phyloP scores from a whole-genome alignment of 2,888 invertebrate genomes.

The Mesochorus sp. region DNA sequence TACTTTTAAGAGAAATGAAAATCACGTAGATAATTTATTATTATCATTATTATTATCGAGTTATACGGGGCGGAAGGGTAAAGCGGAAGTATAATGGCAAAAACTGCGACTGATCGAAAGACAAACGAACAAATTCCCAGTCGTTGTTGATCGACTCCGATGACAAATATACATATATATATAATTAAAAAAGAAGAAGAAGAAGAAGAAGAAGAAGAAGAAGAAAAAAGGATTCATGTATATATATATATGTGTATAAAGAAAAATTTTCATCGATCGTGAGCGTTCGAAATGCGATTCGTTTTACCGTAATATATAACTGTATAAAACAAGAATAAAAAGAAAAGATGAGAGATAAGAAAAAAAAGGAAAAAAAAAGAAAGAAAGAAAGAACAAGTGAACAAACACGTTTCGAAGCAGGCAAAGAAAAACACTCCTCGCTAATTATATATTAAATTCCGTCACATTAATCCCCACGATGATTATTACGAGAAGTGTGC shows the following conservation, averaged over 20 bases:
- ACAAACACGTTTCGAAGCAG: slow-evolving; percentile 7
- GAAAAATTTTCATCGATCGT: slow-evolving; percentile 28
- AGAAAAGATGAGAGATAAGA: neutral
- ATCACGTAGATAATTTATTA: slow-evolving; percentile 81
- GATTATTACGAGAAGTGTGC: no score
- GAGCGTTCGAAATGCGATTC: slow-evolving; percentile 49
- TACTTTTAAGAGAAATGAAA: slow-evolving; percentile 70
- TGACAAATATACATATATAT: slow-evolving; percentile 36
- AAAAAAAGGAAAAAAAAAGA: neutral
- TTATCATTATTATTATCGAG: slow-evolving; percentile 78
- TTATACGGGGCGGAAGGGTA: slow-evolving; percentile 56
- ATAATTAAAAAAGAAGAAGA: no score
- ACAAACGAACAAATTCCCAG: slow-evolving; percentile 30
- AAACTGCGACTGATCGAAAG: slow-evolving; percentile 33
- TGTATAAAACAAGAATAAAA: slow-evolving; percentile 19
- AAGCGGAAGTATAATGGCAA: slow-evolving; percentile 43
- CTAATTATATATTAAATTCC: neutral
- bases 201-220: slow-evolving; percentile 8
- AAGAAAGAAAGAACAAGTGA: neutral
- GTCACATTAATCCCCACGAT: no score
- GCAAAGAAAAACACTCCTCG: slow-evolving; percentile 22
- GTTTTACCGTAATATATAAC: slow-evolving; percentile 32
- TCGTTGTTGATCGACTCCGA: slow-evolving; percentile 48
- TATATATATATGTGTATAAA: slow-evolving; percentile 29
- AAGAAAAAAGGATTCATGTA: slow-evolving; percentile 22